Evolutionary conservation across 1,140 invertebrate genomes (phyloP), one percentile per base, ranked within the genome.

Genomic region (Trypoxylus dichotomus): DNA sequence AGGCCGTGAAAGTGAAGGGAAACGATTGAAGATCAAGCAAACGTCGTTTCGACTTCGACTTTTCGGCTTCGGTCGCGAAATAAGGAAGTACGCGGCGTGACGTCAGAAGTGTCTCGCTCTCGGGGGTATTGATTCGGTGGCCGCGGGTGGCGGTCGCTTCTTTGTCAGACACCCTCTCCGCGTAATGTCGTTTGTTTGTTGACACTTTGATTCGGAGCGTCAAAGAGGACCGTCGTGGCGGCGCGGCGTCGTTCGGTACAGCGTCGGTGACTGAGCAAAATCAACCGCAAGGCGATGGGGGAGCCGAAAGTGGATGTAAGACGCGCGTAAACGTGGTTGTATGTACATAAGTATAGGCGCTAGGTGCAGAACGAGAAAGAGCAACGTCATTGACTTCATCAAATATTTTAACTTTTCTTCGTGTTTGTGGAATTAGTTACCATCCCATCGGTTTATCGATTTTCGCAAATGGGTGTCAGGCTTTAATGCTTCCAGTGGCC

Each of bases 101-200:
- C 79, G 75, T 78, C 76, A 79, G 72, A 75, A 80, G 75, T 78
- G 77, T 78, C 79, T 75, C 60, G 24, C 79, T 76, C 79, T 75
- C 24, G 24, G 68, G 74, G 75, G 78, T 77, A 80, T 80, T 76
- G 78, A 80, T 80, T 79, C 60, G 58, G 41, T 41, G 24, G 60
- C 60, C 24, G 60, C 79, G 77, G 15, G 60, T 29, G 60, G 60
- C 79, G 77, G 54, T 58, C 21, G 74, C 27, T 63, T 79, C 79
- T 76, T 76, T 77, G 78, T 79, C 79, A 76, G 60, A 78, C 78
- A 79, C 79, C 75, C 77, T 75, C 77, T 54, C 68, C 77, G 72
- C 74, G 77, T 81, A 81, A 82, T 80, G 79, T 81, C 81, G 79
- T 81, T 81, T 82, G 79, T 81, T 79, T 82, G 79, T 81, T 81